Evolutionary conservation across 2,888 invertebrate species (phyloP).

Genomic region (Drosophila anomalata): DNA sequence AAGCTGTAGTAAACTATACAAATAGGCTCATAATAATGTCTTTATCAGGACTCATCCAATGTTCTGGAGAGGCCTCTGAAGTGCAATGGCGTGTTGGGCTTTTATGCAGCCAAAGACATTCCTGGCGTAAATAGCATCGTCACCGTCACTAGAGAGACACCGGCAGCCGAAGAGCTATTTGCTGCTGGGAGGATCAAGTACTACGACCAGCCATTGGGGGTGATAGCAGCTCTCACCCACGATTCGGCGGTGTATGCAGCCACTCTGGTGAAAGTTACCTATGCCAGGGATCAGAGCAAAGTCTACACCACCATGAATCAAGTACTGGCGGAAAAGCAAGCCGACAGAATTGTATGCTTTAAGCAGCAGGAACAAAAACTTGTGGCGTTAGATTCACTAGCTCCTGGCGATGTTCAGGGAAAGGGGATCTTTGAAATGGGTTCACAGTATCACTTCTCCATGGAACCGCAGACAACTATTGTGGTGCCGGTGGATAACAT

Average conservation of each 20-base stretch:
- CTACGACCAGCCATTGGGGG: slow-evolving; percentile 90
- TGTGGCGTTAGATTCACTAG: slow-evolving; percentile 1
- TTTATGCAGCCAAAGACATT: slow-evolving; percentile 87
- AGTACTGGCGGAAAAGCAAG: slow-evolving; percentile 82
- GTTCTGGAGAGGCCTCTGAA: slow-evolving; percentile 90
- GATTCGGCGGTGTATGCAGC: slow-evolving; percentile 84
- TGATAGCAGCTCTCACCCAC: slow-evolving; percentile 88
- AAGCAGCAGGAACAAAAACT: slow-evolving; percentile 19
- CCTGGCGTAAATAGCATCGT: slow-evolving; percentile 82
- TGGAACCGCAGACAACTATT: slow-evolving; percentile 90
- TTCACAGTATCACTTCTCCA: slow-evolving; percentile 89
- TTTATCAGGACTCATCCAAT: slow-evolving; percentile 84
- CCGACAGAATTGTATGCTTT: slow-evolving; percentile 59
- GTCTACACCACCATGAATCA: slow-evolving; percentile 82
- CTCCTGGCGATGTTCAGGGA: slow-evolving; percentile 54
- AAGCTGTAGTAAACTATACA: slow-evolving; percentile 60
- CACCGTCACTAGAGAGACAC: slow-evolving; percentile 85
- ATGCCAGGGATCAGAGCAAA: slow-evolving; percentile 78
- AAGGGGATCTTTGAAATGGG: slow-evolving; percentile 86
- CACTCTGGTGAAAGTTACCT: slow-evolving; percentile 85
- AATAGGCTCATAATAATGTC: background rate
- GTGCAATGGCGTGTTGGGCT: slow-evolving; percentile 86
- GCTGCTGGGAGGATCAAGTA: slow-evolving; percentile 83
- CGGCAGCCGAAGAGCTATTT: slow-evolving; percentile 82
- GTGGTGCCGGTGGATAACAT: slow-evolving; percentile 89